Base-by-base conservation (phyloP, 1,140 invertebrate genomes). In the Helicorthomorpha holstii region DNA sequence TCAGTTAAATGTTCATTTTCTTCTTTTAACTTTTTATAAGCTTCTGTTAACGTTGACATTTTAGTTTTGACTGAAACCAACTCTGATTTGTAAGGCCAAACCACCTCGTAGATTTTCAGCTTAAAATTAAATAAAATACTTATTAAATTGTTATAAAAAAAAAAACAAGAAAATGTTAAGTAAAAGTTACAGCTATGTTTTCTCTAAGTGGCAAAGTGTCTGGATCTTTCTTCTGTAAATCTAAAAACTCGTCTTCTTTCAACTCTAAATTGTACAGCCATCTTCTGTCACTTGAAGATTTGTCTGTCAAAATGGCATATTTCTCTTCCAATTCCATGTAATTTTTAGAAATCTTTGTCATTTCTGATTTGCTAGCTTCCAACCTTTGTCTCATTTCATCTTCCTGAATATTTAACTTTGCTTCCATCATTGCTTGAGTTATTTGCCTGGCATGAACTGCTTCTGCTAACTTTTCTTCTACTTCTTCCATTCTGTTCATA, bases 391-490 rank as follows among this genome's bases (percentile, higher is more conserved):
- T 63, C 19, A 64, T 52, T 46, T 67, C 65, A 41, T 66, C 65
- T 54, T 66, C 51, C 52, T 68, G 64, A 48, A 67, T 64, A 16
- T 63, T 55, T 21, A 69, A 51, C 52, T 66, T 60, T 7, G 66
- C 62, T 58, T 67, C 66, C n/a, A 68, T 56, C 16, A 46, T 43
- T 14, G 66, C 61, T 51, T 64, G 62, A 26, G 67, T 52, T 43
- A 69, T 62, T 54, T 69, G 64, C 56, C 67, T 67, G 54, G 68
- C 65, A 50, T 69, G 65, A 25, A 61, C 43, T 25, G 60, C 58
- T 60, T 69, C 67, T 52, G 63, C 61, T 26, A 69, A 52, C 51
- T 65, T 66, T 54, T 69, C 66, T 55, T 69, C 66, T 1, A 69
- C 48, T 42, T 68, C 66, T 56, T 69, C 68, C 4, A 62, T 58